A percentile compares a stretch with the other conserved stretches of the same genome.
Evolutionary conservation across 2,113 vertebrate genomes (phyloP).

Genomic region (Thinocorus orbignyianus): DNA sequence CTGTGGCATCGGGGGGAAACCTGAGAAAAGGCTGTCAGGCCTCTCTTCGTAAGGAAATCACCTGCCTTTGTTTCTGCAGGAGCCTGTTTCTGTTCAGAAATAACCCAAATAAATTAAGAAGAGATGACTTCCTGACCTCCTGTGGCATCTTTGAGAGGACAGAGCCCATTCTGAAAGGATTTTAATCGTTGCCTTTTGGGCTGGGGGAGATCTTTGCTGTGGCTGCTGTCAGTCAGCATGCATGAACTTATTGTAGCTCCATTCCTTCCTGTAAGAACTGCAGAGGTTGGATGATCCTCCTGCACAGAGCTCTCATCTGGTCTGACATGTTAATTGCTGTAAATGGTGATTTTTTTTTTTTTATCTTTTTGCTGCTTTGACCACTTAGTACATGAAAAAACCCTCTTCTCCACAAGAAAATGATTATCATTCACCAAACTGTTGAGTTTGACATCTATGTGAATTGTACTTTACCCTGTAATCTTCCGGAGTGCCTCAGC

Average conservation of each 20-base stretch:
- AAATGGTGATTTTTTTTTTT: background rate
- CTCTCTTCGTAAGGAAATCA: background rate
- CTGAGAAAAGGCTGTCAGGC: background rate
- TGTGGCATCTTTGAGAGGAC: background rate
- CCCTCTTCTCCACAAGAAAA: background rate
- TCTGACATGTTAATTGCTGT: background rate
- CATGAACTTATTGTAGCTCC: accelerated
- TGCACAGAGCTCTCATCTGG: background rate
- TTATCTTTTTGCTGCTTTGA: background rate
- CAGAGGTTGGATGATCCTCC: background rate
- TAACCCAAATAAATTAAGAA: background rate
- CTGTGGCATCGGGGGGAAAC: background rate
- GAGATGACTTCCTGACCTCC: background rate
- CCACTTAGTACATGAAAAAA: background rate
- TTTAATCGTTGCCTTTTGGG: background rate
- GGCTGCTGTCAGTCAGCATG: background rate
- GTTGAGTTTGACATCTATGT: background rate
- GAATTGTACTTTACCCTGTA: background rate
- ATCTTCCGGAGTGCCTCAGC: background rate
- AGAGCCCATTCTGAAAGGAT: background rate
- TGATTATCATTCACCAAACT: background rate
- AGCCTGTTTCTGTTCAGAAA: background rate
- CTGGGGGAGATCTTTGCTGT: background rate
- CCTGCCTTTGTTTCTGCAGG: background rate
- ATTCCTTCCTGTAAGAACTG: accelerated